Percentiles rank a stretch among this genome's conserved stretches.
phyloP scores from a whole-genome alignment of 2,113 vertebrate species.

The Python bivittatus region DNA sequence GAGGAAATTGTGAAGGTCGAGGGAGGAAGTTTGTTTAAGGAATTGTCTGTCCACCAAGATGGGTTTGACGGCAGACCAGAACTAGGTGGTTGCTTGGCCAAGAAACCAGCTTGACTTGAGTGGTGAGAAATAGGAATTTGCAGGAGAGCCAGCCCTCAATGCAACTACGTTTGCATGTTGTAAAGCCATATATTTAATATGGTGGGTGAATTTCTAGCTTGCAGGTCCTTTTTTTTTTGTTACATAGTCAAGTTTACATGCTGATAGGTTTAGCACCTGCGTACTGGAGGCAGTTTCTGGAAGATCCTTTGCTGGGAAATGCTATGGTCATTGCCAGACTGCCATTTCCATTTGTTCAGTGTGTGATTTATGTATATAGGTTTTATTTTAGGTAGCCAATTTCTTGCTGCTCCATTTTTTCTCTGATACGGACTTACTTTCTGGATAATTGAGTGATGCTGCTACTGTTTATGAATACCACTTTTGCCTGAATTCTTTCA shows the following conservation, averaged over 20 bases:
- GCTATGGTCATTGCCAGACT: neutral
- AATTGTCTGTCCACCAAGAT: neutral
- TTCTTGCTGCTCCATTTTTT: conserved; percentile 56
- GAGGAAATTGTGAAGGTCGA: neutral
- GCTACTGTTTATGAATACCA: conserved; percentile 65
- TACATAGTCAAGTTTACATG: rapidly evolving
- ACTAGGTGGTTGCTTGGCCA: neutral
- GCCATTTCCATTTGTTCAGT: rapidly evolving
- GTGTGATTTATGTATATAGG: conserved; percentile 10
- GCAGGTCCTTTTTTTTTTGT: neutral
- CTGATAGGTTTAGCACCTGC: neutral
- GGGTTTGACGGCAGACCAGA: neutral
- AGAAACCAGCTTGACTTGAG: neutral
- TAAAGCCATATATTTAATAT: neutral
- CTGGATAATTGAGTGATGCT: conserved; percentile 62
- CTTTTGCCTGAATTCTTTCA: conserved; percentile 71
- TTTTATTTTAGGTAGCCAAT: neutral
- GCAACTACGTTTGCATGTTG: neutral
- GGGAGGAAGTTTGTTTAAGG: neutral
- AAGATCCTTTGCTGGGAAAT: conserved; percentile 53
- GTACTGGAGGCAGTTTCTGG: conserved; percentile 15
- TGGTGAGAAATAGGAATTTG: neutral
- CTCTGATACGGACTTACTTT: neutral
- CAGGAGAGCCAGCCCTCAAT: neutral
- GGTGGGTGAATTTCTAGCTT: conserved; percentile 11